phyloP scores from a whole-genome alignment of 2,113 vertebrate species.

The Ailuropoda melanoleuca region DNA sequence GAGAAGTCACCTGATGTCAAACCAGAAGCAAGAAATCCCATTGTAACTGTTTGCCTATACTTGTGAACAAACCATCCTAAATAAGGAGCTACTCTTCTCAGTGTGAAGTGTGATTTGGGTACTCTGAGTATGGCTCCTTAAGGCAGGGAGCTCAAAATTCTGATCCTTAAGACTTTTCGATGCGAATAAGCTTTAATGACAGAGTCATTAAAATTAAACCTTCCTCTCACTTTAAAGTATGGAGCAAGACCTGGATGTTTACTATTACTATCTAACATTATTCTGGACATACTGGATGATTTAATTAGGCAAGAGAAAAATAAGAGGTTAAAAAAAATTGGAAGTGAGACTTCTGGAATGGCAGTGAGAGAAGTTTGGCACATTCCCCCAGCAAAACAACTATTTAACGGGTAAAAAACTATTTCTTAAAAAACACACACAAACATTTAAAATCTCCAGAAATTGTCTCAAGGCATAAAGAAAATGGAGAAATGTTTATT shows the following conservation, averaged over 20 bases:
- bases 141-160: neutral
- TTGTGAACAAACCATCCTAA: neutral
- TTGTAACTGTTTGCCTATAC: neutral
- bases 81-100: neutral
- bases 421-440: neutral
- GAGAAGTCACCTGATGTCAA: neutral
- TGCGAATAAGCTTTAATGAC: neutral
- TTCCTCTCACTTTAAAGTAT: neutral
- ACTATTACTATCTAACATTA: neutral
- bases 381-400: neutral
- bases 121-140: neutral
- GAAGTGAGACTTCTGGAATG: neutral
- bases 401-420: neutral
- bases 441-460: neutral
- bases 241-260: neutral
- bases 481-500: neutral
- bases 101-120: neutral
- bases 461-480: neutral
- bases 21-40: neutral
- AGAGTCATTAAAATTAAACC: neutral
- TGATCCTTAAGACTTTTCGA: neutral
- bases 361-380: neutral
- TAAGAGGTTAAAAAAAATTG: neutral
- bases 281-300: neutral
- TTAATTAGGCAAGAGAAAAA: neutral